Base-by-base conservation (phyloP, 2,888 invertebrate species). In the Lasius platythorax region DNA sequence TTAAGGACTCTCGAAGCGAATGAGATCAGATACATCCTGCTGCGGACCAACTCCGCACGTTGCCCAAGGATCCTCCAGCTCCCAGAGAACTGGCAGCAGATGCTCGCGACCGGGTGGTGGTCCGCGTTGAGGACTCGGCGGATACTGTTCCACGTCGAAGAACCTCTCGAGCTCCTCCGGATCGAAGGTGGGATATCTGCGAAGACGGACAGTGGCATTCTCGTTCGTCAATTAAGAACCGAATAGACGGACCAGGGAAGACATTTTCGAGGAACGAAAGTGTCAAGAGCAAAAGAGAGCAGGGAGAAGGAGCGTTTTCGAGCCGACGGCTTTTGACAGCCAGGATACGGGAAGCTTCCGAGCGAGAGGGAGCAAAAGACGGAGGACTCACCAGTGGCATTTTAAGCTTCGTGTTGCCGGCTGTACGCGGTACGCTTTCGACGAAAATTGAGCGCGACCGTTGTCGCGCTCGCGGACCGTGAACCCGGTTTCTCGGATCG, bases 381-480 rank as follows among this genome's bases (percentile, higher is more conserved):
- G 33, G 40, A 90, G 33, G 30, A 90, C 93, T 93, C 84, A 93
- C 93, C 92, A 93, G 84, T 91, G 93, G 91, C 93, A 93, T 93
- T 93, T 93, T 93, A 87, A 93, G 91, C 91, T 92, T 92, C 93
- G 93, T 93, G 89, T 91, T 91, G 91, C 78, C 85, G 88, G 88
- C 76, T 86, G 70, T n/a, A 23, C 82, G 33, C 30, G 30, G 63
- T 82, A 90, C 88, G 40, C 18, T 63, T 66, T 64, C 12, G 78
- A 81, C 30, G 79, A 79, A 84, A 86, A 61, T 46, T 43, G 82
- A 83, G 74, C 82, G 79, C 87, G 82, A 84, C 73, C 67, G 64
- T 40, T 37, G 83, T 87, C 76, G 83, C 56, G 64, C 81, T 37
- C 70, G 53, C 46, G 56, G 9, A 23, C 28, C 64, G 33, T 50